phyloP scores from a whole-genome alignment of 2,113 vertebrate species.

The Chaetodon trifascialis region DNA sequence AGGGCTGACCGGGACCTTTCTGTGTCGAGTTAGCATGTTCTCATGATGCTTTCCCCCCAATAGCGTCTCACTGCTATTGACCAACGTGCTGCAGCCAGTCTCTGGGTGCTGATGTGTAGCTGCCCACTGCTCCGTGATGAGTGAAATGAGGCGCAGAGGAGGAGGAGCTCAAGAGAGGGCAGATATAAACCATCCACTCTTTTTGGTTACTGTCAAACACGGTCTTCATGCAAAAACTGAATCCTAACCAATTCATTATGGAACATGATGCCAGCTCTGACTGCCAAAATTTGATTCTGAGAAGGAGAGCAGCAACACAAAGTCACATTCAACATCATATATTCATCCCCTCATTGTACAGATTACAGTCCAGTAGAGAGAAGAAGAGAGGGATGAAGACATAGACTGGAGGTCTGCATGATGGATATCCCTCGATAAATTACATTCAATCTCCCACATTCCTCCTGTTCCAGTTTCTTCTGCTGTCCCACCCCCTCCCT shows the following conservation, averaged over 20 bases:
- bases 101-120: background rate
- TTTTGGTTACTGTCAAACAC: too few relatives aligned
- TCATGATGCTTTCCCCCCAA: background rate
- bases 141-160: background rate
- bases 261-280: background rate
- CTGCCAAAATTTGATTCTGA: background rate
- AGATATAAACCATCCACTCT: too few relatives aligned
- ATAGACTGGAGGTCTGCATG: constrained; percentile 6
- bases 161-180: too few relatives aligned
- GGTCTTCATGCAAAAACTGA: too few relatives aligned
- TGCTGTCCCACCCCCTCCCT: background rate
- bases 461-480: background rate
- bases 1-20: background rate
- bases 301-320: background rate
- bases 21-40: background rate
- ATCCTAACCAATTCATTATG: too few relatives aligned
- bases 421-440: constrained; percentile 1
- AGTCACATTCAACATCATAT: background rate
- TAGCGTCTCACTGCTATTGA: constrained; percentile 11
- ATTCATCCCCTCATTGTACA: too few relatives aligned
- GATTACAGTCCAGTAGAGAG: background rate
- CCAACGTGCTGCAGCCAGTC: background rate
- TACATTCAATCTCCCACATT: constrained; percentile 3
- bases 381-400: background rate
- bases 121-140: background rate